phyloP scores from a whole-genome alignment of 2,888 invertebrate species.

The Rotaria macrura region DNA sequence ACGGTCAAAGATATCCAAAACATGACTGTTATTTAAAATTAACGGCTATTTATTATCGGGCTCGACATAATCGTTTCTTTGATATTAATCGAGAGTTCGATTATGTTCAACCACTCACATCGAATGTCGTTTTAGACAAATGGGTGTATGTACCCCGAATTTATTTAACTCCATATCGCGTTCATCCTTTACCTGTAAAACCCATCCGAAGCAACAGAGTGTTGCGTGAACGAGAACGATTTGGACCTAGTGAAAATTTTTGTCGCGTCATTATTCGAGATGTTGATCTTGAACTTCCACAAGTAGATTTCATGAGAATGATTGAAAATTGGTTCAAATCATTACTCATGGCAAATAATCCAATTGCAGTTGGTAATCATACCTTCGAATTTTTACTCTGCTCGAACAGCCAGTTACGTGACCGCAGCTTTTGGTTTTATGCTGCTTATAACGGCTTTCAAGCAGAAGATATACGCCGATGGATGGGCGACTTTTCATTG shows the following conservation, averaged over 20 bases:
- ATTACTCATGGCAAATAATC: not conserved
- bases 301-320: not conserved
- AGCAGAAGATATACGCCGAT: slow-evolving; percentile 36
- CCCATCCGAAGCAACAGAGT: not conserved
- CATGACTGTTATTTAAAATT: not conserved
- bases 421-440: slow-evolving; percentile 38
- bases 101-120: not conserved
- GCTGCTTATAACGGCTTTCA: slow-evolving; percentile 34
- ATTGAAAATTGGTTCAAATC: not conserved
- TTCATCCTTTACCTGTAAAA: not conserved
- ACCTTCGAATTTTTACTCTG: slow-evolving; percentile 36
- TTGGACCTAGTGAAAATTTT: not conserved
- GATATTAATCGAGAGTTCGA: not conserved
- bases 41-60: not conserved
- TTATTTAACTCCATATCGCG: not conserved
- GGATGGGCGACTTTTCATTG: slow-evolving; percentile 37
- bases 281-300: not conserved
- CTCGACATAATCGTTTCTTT: not conserved
- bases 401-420: slow-evolving; percentile 38
- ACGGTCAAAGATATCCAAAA: not conserved
- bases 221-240: not conserved
- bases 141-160: not conserved
- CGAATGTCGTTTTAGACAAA: not conserved
- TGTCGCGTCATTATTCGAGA: not conserved
- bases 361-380: slow-evolving; percentile 34